phyloP scores from a whole-genome alignment of 2,113 vertebrate species.

The Hassar affinis region DNA sequence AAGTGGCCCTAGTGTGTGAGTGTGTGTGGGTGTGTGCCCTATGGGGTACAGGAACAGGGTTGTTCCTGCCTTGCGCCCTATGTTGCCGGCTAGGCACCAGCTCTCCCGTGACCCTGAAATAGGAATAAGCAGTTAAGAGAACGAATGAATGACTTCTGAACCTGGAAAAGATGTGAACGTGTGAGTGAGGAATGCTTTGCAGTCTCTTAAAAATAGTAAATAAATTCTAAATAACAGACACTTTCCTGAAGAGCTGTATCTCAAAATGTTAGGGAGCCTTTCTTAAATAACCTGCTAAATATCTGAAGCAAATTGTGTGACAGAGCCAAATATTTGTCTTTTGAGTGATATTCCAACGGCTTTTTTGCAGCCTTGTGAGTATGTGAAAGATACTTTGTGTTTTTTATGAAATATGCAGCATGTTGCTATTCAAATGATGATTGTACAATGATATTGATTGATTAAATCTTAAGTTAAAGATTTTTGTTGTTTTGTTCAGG shows the following conservation, averaged over 20 bases:
- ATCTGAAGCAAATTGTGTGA: not conserved
- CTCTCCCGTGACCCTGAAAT: too few species aligned
- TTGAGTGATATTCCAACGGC: not conserved
- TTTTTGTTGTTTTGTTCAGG: conserved; percentile 69
- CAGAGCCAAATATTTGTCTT: not conserved
- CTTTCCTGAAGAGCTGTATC: not conserved
- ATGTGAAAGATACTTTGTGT: not conserved
- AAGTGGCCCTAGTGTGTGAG: too few species aligned
- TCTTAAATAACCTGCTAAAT: not conserved
- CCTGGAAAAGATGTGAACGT: not conserved
- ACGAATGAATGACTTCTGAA: too few species aligned
- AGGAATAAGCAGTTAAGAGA: too few species aligned
- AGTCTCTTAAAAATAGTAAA: not conserved
- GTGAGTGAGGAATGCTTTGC: too few species aligned
- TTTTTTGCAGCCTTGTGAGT: not conserved
- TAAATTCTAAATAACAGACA: not conserved
- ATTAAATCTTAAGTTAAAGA: not conserved
- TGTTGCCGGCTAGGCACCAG: too few species aligned
- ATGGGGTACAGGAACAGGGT: too few species aligned
- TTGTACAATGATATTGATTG: too few species aligned
- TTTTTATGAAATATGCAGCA: not conserved
- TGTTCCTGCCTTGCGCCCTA: too few species aligned
- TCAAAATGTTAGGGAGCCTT: not conserved
- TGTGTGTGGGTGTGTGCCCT: too few species aligned
- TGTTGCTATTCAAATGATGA: not conserved